Conservation (phyloP, 2,113 vertebrate genomes). For the Crypturellus undulatus region DNA sequence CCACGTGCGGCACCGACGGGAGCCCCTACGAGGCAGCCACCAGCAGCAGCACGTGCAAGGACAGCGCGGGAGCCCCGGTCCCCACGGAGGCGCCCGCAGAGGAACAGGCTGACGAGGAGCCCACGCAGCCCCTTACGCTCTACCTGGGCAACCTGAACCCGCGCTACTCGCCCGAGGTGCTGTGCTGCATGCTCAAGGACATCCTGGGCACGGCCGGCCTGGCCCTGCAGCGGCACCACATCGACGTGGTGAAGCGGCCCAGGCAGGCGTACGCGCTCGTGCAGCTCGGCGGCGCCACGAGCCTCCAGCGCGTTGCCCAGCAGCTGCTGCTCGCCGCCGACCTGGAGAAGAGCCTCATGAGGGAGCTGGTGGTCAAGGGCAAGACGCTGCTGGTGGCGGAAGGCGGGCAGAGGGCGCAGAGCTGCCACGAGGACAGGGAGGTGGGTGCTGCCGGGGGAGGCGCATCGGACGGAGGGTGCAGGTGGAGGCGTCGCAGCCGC, state of each 20-base stretch:
- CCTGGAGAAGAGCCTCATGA: background rate
- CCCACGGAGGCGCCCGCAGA: background rate
- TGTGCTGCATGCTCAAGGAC: slow-evolving; percentile 57
- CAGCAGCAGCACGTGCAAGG: too few species aligned
- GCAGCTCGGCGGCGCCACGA: background rate
- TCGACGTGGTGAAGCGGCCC: background rate
- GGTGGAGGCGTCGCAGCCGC: background rate
- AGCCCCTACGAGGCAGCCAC: background rate
- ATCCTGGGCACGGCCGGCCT: slow-evolving; percentile 19
- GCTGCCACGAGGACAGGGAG: background rate
- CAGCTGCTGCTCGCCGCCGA: slow-evolving; percentile 43
- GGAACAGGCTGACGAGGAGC: background rate
- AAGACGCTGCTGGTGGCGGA: slow-evolving; percentile 19
- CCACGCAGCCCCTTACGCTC: background rate
- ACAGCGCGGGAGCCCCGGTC: fast-evolving
- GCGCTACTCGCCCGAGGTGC: slow-evolving; percentile 25
- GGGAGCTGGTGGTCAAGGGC: slow-evolving; percentile 38
- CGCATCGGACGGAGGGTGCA: background rate
- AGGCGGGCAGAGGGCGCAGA: background rate
- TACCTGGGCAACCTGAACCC: slow-evolving; percentile 66
- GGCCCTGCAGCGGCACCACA: background rate
- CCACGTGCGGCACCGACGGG: fast-evolving
- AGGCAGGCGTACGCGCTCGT: background rate
- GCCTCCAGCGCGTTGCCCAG: background rate
- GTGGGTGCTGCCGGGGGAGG: background rate